These are phyloP conservation scores for Polyergus mexicanus DNA, from an alignment of 1,140 invertebrate species.

Conservation along the genomic window DNA sequence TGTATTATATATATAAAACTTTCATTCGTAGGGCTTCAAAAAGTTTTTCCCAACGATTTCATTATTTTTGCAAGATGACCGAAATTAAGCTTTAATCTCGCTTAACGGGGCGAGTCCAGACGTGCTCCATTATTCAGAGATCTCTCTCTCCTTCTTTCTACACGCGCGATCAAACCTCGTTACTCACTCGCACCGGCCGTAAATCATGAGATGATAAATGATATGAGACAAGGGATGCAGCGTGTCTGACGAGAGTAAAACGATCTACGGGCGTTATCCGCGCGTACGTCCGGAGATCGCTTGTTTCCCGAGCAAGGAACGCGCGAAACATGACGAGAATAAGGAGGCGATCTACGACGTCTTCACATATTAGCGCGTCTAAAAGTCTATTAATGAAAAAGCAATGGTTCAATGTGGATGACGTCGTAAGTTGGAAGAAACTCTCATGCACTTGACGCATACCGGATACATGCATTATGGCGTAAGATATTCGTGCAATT, in stretches of 20 bases:
- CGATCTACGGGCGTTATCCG: constrained; percentile 53
- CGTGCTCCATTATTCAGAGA: constrained; percentile 44
- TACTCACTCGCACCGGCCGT: constrained; percentile 68
- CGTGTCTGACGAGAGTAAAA: constrained; percentile 66
- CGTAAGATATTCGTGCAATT: neutral
- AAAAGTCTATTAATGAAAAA: constrained; percentile 25
- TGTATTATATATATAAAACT: neutral
- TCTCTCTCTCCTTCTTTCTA: neutral
- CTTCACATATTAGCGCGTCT: constrained; percentile 27
- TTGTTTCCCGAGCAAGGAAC: constrained; percentile 19
- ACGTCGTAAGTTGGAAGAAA: constrained; percentile 35
- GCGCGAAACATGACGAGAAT: constrained; percentile 36
- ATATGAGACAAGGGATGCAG: constrained; percentile 77
- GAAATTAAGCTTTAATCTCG: constrained; percentile 49
- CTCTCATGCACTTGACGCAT: neutral
- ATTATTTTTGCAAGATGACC: constrained; percentile 42
- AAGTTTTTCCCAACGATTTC: constrained; percentile 31
- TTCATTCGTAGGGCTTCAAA: neutral
- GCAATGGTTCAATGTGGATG: constrained; percentile 31
- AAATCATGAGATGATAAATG: constrained; percentile 72
- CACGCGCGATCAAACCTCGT: constrained; percentile 41
- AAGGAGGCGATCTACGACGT: constrained; percentile 29
- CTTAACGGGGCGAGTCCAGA: neutral
- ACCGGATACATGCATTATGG: neutral
- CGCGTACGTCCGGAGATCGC: constrained; percentile 34